Base-by-base conservation (phyloP, 1,140 invertebrate species). In the Drosophila carrolli region DNA sequence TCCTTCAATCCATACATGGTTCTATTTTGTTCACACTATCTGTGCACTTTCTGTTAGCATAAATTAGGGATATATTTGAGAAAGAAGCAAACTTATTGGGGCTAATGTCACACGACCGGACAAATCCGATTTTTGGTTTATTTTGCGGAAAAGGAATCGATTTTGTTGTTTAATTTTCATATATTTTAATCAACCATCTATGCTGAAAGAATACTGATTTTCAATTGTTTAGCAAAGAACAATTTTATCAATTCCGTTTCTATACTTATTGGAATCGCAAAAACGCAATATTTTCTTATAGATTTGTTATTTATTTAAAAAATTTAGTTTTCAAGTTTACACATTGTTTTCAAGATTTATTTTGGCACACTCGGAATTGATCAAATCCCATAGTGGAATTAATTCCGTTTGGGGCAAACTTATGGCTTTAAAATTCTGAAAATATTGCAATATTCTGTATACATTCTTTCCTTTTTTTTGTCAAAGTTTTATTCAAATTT, bases 41-140 rank as follows among this genome's bases (percentile, higher is more conserved):
- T 54, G 56, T 83, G 70, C 81, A 75, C 62, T 43, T 81, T 75
- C 50, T 50, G 47, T 79, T 71, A 79, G 65, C 32, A 41, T 79
- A 78, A 78, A 44, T 58, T 76, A 81, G 65, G 54, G n/a, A 57
- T 71, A 72, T 46, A 53, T 63, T 46, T 55, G 46, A 63, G 61
- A 29, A 44, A 19, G 43, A 41, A 44, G 43, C 13, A 41, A 61
- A 56, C 27, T 38, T 44, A 67, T 44, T 43, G 65, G 65, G 61
- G 46, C 16, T 13, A 47, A 50, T 66, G 32, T 23, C 19, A 37
- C 1, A 43, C 14, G 8, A 40, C 47, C 53, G 27, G 58, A 51
- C 58, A 10, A 29, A 19, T 32, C 13, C 38, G 13, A 40, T 40
- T 40, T 40, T 40, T 32, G 5, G 27, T 29, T 48, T 48, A 29